These are phyloP conservation scores for Papilio helenus DNA, from an alignment of 1,140 invertebrate genomes.

Conservation along the genomic window DNA sequence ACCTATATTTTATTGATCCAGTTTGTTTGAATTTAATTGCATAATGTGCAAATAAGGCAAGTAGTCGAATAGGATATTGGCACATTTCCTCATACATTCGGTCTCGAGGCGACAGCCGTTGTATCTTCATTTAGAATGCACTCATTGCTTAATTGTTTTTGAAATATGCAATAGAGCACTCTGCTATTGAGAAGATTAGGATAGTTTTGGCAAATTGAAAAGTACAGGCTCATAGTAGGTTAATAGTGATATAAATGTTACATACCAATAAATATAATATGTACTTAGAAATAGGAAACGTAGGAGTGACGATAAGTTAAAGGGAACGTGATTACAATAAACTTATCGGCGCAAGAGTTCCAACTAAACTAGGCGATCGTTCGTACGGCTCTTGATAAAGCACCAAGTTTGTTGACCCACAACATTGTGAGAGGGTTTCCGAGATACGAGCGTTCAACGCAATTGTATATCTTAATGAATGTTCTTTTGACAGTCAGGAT, in stretches of 20 bases:
- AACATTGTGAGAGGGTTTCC: slow-evolving; percentile 49
- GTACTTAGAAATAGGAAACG: slow-evolving; percentile 61
- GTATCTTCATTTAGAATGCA: background rate
- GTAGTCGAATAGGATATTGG: background rate
- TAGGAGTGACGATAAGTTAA: slow-evolving; percentile 70
- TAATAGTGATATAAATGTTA: background rate
- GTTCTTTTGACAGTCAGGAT: background rate
- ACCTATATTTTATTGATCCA: background rate
- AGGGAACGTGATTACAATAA: slow-evolving; percentile 64
- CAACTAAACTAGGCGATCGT: slow-evolving; percentile 39
- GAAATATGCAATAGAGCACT: background rate
- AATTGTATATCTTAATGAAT: background rate
- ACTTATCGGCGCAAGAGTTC: slow-evolving; percentile 61
- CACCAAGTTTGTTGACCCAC: slow-evolving; percentile 61
- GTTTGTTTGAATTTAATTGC: background rate
- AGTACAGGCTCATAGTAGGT: too few relatives aligned
- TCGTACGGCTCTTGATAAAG: slow-evolving; percentile 61
- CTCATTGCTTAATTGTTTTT: background rate
- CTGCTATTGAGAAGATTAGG: background rate
- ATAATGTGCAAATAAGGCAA: background rate
- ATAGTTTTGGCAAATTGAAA: too few relatives aligned
- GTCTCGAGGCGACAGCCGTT: background rate
- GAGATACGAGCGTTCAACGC: background rate
- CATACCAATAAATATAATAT: background rate
- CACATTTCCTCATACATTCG: background rate